phyloP scores from a whole-genome alignment of 2,113 vertebrate genomes.

The Laticauda colubrina region DNA sequence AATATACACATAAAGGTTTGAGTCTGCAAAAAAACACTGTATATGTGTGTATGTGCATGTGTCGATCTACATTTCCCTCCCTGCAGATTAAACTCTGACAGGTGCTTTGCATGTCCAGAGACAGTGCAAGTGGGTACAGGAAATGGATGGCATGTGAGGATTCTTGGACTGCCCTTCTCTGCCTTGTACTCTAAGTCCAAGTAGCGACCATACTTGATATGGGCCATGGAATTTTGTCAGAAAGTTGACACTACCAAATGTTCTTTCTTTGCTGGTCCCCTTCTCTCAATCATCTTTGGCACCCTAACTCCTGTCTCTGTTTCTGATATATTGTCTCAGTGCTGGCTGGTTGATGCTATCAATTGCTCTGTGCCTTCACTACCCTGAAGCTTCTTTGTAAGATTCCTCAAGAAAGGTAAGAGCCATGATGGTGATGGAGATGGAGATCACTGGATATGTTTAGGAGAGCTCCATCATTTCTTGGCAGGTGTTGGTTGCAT shows the following conservation, averaged over 20 bases:
- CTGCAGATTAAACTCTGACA: neutral
- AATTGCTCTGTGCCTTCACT: neutral
- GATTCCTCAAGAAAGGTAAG: neutral
- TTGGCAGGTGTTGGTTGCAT: neutral
- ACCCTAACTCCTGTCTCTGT: neutral
- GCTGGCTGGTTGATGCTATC: neutral
- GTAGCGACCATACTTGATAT: neutral
- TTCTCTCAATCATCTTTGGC: neutral
- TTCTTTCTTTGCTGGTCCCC: neutral
- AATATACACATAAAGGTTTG: neutral
- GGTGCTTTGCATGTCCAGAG: constrained; percentile 1
- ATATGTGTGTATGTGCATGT: neutral
- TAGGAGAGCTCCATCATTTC: neutral
- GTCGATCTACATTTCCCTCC: neutral
- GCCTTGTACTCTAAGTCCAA: constrained; percentile 42
- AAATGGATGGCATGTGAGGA: constrained; percentile 12
- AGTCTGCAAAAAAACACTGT: neutral
- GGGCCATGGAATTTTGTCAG: neutral
- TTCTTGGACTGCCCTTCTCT: constrained; percentile 6
- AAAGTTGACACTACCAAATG: neutral
- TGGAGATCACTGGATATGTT: neutral
- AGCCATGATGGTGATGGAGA: neutral
- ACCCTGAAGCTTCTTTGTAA: neutral
- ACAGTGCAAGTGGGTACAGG: constrained; percentile 20
- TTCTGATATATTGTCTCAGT: neutral